Evolutionary conservation across 1,140 invertebrate species (phyloP), one percentile per base, ranked within the genome.

Genomic region (Littorina saxatilis): DNA sequence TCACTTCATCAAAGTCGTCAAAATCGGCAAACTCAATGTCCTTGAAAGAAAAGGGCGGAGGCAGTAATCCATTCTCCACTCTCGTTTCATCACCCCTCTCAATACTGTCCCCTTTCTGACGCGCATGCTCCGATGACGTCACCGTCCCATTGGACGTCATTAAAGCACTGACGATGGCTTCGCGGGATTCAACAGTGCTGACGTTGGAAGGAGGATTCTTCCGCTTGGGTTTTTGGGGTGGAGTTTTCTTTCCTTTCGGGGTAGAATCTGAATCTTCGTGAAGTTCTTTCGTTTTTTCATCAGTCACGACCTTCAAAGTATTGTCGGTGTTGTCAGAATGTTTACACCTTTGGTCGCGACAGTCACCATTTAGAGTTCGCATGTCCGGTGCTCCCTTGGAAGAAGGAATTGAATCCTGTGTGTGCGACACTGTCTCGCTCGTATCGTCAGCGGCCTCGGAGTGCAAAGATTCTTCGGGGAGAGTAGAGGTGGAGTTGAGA

Each of bases 141-240:
- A 68, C 66, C 5, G 5, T 4, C 4, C 7, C 43, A 13, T 73
- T 23, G 13, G 70, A 68, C 70, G 40, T 47, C 70, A 73, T 3
- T 11, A n/a, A 29, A 23, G 3, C n/a, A n/a, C n/a, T 27, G 2
- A n/a, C 29, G 43, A 52, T 73, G 27, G 70, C 70, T 39, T 50
- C n/a, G n/a, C 70, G 70, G 0, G 39, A 47, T 4, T 39, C n/a
- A 5, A 11, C 43, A 3, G 40, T 32, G 39, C 70, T 50, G 70
- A n/a, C 70, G 70, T 73, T 73, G 27, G 70, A 73, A 7, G 70
- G 70, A 50, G 70, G 70, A 23, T 52, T 73, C 50, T 29, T 73
- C 29, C 70, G 70, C 43, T 73, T 50, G 40, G 70, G 70, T 73
- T 73, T 73, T 2, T n/a, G 3, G 20, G 70, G 70, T 7, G 70